A percentile compares a stretch with the other conserved stretches of the same genome.
Evolutionary conservation across 2,888 invertebrate genomes (phyloP).

Genomic region (Sphaerophoria taeniata): DNA sequence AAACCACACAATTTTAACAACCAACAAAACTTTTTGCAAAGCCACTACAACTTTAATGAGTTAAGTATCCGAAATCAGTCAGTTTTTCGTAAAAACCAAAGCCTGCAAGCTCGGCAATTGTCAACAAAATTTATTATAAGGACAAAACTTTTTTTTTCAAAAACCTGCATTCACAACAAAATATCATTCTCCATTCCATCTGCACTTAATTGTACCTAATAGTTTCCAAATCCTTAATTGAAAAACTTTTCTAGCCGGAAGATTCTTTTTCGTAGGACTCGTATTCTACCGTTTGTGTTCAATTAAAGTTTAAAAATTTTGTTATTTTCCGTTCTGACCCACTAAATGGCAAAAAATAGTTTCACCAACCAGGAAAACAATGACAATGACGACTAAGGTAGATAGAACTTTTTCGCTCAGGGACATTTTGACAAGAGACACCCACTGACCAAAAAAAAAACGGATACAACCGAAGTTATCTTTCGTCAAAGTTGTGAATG

Average conservation of each 20-base stretch:
- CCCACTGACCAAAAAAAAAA: conserved; percentile 31
- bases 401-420: conserved; percentile 28
- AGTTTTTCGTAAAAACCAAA: conserved; percentile 1
- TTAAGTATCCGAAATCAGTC: conserved; percentile 46
- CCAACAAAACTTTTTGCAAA: conserved; percentile 38
- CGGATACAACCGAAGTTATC: conserved; percentile 5
- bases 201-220: conserved; percentile 60
- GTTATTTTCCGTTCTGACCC: conserved; percentile 61
- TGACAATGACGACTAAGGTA: not conserved
- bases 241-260: conserved; percentile 64
- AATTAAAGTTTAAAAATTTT: conserved; percentile 64
- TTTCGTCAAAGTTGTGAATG: conserved; percentile 63
- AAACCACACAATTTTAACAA: conserved; percentile 51
- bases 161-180: conserved; percentile 45
- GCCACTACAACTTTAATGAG: conserved; percentile 46
- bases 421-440: conserved; percentile 58
- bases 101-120: conserved; percentile 33
- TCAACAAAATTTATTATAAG: conserved; percentile 40
- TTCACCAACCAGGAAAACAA: conserved; percentile 18
- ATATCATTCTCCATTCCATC: not conserved
- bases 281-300: conserved; percentile 35
- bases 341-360: conserved; percentile 54
- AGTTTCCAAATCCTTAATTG: conserved; percentile 66
- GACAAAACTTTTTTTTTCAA: conserved; percentile 54
- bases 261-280: conserved; percentile 36